Base-by-base conservation (phyloP, 2,113 vertebrate genomes). In the Caranx ignobilis region DNA sequence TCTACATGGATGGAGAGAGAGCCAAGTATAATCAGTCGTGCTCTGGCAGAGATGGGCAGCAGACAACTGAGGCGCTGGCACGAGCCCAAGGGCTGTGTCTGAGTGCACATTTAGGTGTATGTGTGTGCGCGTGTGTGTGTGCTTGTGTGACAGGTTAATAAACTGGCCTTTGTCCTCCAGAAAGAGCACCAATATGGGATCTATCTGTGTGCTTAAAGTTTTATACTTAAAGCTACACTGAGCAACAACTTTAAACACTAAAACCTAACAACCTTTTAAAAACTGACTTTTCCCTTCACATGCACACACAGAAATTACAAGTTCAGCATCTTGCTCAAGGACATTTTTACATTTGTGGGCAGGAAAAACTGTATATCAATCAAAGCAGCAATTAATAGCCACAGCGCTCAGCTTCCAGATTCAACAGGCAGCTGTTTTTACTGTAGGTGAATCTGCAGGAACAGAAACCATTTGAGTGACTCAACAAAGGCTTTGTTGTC, bases 61-160 rank as follows among this genome's bases (percentile, higher is more conserved):
- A 73, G 60, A 78, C 32, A 67, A 74, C 50, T 3, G 21, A 65
- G 52, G 66, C 1, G 26, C 65, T 89, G 86, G 88, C 91, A 57
- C 68, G 18, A 37, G 52, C 81, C 86, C 84, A 86, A 65, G 15
- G 62, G 66, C 75, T 86, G 60, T 50, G 54, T 80, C 70, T 78
- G 66, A 21, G 35, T 60, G 63, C n/a, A 43, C 65, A 52, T 84
- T 62, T 19, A 45, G 34, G 60, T 60, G 21, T 70, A 70, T 61
- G 47, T 59, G 64, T 75, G 64, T 81, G 78, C 48, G 73, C 71
- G 76, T 68, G 19, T 68, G 43, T 50, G 56, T 75, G 59, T 80
- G 59, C 31, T 52, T 77, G 21, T 87, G 70, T 90, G 86, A 84
- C 84, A 86, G 82, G 75, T 89, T 89, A 92, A 92, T 91, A 87